phyloP scores from a whole-genome alignment of 2,888 invertebrate genomes.

The Volucella inflata region DNA sequence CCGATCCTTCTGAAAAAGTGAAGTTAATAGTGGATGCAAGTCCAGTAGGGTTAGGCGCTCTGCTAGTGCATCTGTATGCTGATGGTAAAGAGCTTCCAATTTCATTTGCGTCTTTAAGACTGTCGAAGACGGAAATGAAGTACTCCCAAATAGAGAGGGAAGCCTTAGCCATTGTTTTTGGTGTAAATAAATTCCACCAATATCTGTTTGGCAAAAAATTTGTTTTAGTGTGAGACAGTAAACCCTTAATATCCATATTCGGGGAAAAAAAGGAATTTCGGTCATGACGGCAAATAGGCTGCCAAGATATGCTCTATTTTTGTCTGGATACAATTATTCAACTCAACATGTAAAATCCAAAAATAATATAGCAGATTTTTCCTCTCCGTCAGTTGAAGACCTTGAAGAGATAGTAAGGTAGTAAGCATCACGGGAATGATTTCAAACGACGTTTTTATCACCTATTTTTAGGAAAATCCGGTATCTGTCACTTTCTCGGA shows the following conservation, averaged over 20 bases:
- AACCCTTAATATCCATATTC: conserved; percentile 51
- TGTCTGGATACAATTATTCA: background rate
- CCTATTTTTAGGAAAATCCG: background rate
- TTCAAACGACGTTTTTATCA: background rate
- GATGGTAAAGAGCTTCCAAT: conserved; percentile 80
- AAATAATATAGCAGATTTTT: conserved; percentile 1
- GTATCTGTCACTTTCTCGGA: background rate
- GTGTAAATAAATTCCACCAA: conserved; percentile 80
- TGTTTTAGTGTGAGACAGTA: conserved; percentile 51
- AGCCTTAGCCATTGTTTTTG: conserved; percentile 80
- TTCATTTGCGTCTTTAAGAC: conserved; percentile 79
- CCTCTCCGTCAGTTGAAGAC: background rate
- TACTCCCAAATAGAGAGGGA: conserved; percentile 78
- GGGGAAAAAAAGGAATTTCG: conserved; percentile 52
- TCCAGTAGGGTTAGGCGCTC: conserved; percentile 77
- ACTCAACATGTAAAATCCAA: background rate
- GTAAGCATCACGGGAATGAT: background rate
- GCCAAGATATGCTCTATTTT: conserved; percentile 20
- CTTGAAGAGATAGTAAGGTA: background rate
- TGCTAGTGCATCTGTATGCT: conserved; percentile 78
- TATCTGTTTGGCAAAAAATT: conserved; percentile 51
- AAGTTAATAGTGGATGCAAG: conserved; percentile 77
- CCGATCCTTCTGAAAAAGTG: conserved; percentile 74
- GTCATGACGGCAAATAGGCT: conserved; percentile 34
- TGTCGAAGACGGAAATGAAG: conserved; percentile 76